Conservation (phyloP, 2,888 invertebrate species). For the Nymphalis polychloros region DNA sequence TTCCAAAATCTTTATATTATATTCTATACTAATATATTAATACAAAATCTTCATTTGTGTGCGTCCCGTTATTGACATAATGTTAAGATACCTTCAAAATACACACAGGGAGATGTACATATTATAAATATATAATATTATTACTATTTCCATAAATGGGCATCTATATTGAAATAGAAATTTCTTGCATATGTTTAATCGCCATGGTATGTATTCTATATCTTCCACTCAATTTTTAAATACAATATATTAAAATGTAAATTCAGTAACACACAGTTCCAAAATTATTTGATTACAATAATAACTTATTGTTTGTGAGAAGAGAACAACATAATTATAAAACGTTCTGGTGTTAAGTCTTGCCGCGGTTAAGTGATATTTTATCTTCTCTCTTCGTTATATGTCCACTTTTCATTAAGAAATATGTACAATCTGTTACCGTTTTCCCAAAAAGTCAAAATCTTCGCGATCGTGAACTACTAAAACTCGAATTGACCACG, state of each 20-base stretch:
- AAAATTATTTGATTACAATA: background rate
- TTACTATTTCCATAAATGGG: slow-evolving; percentile 26
- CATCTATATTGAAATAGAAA: slow-evolving; percentile 11
- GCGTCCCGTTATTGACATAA: background rate
- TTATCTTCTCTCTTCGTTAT: slow-evolving; percentile 1
- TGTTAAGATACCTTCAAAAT: background rate
- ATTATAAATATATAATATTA: background rate
- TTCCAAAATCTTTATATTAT: background rate
- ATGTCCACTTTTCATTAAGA: background rate
- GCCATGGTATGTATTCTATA: background rate
- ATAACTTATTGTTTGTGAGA: too few relatives aligned
- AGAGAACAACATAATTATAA: background rate
- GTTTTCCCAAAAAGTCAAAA: background rate
- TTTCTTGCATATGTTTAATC: background rate
- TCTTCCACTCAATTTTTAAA: background rate
- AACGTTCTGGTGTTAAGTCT: background rate
- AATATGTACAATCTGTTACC: background rate
- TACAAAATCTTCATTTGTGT: background rate
- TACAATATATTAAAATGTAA: background rate
- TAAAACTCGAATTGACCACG: slow-evolving; percentile 5
- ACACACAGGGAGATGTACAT: background rate
- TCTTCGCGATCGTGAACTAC: background rate
- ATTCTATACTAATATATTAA: slow-evolving; percentile 1
- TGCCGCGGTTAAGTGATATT: too few relatives aligned
- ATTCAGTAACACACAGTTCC: background rate